Conservation (phyloP, 2,113 vertebrate genomes). For the Ctenomys sociabilis region DNA sequence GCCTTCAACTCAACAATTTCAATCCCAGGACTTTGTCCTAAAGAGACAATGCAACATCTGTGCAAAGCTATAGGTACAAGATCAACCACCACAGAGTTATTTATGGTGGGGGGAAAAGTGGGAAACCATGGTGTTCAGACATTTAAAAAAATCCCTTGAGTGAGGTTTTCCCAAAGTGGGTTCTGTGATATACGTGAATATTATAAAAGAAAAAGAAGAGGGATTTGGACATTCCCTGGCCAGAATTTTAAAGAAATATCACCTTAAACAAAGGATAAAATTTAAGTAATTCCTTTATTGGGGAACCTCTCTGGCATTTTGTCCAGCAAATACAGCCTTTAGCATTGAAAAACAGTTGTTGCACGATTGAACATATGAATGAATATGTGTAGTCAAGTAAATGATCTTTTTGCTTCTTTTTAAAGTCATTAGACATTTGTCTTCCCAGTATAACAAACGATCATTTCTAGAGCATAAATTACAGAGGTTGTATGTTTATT, state of each 20-base stretch:
- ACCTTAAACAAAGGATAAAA: background rate
- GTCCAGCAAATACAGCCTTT: background rate
- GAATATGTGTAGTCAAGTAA: background rate
- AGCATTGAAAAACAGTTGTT: conserved; percentile 36
- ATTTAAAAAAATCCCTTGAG: background rate
- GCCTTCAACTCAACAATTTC: background rate
- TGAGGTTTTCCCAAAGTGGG: conserved; percentile 24
- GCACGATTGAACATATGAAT: background rate
- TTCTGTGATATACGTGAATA: background rate
- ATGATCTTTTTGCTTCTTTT: background rate
- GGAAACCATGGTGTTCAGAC: background rate
- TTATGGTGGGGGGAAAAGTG: conserved; percentile 1
- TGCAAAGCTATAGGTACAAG: conserved; percentile 5
- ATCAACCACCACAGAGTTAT: background rate
- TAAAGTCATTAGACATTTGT: background rate
- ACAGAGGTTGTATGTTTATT: background rate
- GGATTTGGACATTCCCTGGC: background rate
- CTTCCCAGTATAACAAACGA: background rate
- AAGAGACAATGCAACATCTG: conserved; percentile 15
- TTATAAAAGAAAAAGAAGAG: background rate
- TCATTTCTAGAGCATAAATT: background rate
- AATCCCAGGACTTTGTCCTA: conserved; percentile 40
- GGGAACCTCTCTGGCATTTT: background rate
- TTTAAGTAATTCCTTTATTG: conserved; percentile 3
- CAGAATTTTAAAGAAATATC: conserved; percentile 9